Base-by-base conservation (phyloP, 1,140 invertebrate species). In the Solen grandis region DNA sequence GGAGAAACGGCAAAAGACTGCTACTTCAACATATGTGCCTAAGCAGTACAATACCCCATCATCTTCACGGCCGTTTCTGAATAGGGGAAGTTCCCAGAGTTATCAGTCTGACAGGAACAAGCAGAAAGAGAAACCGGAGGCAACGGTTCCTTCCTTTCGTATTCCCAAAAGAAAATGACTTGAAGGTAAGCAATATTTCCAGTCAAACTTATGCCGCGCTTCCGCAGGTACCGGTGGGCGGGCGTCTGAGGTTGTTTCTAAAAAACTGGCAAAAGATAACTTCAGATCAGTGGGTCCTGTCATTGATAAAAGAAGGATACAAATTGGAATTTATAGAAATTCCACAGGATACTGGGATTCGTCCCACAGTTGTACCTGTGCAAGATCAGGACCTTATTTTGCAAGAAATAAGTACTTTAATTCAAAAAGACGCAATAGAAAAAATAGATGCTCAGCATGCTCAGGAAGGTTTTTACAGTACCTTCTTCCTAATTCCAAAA, bases 401-500 rank as follows among this genome's bases (percentile, higher is more conserved):
- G 27, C 8, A 69, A 57, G 75, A 85, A 73, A 55, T 82, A 57
- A n/a, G 54, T 14, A 57, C 22, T 38, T 62, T 78, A 16, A 35
- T 82, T 36, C n/a, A 38, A 66, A 84, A 79, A 70, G 35, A 50
- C 25, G 70, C 62, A 25, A 63, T 80, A 77, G 69, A 83, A 68
- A 54, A 25, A 65, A 50, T 78, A 0, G 16, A 36, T 22, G 16
- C 5, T 52, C 35, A 36, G 2, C 8, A 72, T 22, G 4, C 13
- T 8, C 22, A 66, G 22, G 52, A 38, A 65, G 38, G 79, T 82
- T 80, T 82, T 79, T 79, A 82, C 80, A 81, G 80, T 72, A 81
- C 81, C 10, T 65, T 83, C 25, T 85, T 85, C 55, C 57, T 82
- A n/a, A 66, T 79, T 25, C 80, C 75, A 27, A 83, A 83, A 33